These are phyloP conservation scores for Pangasius djambal DNA, from an alignment of 2,797 vertebrate genomes.

Conservation along the genomic window DNA sequence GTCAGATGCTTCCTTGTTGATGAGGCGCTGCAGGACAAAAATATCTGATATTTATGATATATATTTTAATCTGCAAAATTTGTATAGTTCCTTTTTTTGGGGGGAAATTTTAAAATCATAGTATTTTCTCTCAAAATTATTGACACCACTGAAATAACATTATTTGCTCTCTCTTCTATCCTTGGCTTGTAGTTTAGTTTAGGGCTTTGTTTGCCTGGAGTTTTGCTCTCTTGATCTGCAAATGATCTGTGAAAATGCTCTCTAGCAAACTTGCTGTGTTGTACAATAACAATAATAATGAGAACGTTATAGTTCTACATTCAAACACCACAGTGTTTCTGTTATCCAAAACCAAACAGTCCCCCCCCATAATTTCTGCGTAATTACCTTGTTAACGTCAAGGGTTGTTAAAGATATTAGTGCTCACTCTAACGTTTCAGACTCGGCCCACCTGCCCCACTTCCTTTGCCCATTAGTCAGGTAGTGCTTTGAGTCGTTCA, in stretches of 20 bases:
- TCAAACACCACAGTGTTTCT: not conserved
- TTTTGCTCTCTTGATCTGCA: not conserved
- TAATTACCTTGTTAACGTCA: not conserved
- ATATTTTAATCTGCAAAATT: not conserved
- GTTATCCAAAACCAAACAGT: not conserved
- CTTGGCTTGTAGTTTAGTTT: not conserved
- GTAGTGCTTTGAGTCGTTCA: constrained; percentile 22
- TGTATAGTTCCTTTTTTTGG: too few species aligned
- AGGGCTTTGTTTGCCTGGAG: not conserved
- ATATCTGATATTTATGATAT: not conserved
- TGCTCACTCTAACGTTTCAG: not conserved
- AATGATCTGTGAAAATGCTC: not conserved
- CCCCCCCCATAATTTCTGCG: too few species aligned
- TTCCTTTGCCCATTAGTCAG: not conserved
- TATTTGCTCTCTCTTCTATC: not conserved
- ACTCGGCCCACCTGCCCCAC: not conserved
- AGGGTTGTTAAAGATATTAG: not conserved
- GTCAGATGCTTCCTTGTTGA: constrained; percentile 20
- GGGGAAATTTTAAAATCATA: not conserved
- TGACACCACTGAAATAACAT: not conserved
- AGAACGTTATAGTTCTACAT: not conserved
- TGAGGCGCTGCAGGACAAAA: not conserved
- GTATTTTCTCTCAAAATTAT: not conserved
- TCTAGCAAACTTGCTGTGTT: not conserved
- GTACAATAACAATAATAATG: not conserved